These are phyloP conservation scores for Meloidogyne hapla DNA, from an alignment of 1,140 invertebrate genomes.

Conservation along the genomic window DNA sequence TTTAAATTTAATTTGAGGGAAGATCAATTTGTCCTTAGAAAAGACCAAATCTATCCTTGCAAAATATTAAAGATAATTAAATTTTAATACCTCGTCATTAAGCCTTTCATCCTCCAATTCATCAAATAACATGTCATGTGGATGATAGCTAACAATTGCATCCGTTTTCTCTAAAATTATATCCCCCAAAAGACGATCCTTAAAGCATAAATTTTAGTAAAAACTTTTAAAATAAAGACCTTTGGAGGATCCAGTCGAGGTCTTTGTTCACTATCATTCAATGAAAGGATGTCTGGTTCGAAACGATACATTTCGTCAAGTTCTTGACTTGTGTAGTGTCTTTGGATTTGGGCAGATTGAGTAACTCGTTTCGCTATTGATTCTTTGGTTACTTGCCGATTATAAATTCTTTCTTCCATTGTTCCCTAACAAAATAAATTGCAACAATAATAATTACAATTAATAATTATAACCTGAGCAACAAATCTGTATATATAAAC, in stretches of 20 bases:
- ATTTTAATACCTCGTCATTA: conserved; percentile 40
- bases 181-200: conserved; percentile 57
- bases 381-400: conserved; percentile 89
- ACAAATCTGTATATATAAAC: conserved; percentile 94
- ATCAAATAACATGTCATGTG: conserved; percentile 55
- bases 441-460: conserved; percentile 66
- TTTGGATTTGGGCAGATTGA: conserved; percentile 92
- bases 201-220: background rate
- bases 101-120: conserved; percentile 55
- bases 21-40: too few species aligned
- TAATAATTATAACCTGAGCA: conserved; percentile 76
- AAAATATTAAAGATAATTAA: conserved; percentile 11
- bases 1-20: too few species aligned
- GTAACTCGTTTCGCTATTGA: conserved; percentile 89
- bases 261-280: conserved; percentile 23
- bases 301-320: conserved; percentile 84
- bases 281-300: conserved; percentile 70
- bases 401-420: conserved; percentile 98
- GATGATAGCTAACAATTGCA: conserved; percentile 48
- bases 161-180: conserved; percentile 42
- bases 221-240: conserved; percentile 18
- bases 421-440: conserved; percentile 72
- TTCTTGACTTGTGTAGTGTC: conserved; percentile 86
- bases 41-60: too few species aligned
- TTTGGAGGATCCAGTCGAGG: conserved; percentile 35